Evolutionary conservation across 2,113 vertebrate species (phyloP).

Genomic region (Leptodactylus fuscus): DNA sequence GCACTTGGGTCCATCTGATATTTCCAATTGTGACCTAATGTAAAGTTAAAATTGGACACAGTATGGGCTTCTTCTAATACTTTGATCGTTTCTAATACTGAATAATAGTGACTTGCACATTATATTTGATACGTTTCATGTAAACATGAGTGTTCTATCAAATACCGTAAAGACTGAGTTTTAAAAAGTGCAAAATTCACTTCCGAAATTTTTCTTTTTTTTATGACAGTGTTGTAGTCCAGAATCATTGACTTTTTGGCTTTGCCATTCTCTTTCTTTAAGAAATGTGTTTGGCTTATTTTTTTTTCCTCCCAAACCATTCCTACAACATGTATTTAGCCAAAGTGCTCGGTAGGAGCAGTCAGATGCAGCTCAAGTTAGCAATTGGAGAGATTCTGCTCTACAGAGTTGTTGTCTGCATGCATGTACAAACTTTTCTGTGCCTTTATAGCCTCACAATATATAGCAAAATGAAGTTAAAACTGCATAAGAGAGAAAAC

Average conservation of each 20-base stretch:
- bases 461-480: slow-evolving; percentile 46
- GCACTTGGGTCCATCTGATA: neutral
- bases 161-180: neutral
- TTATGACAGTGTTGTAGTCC: slow-evolving; percentile 17
- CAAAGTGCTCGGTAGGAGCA: slow-evolving; percentile 37
- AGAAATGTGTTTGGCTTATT: slow-evolving; percentile 18
- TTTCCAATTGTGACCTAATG: neutral
- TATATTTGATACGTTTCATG: neutral
- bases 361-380: slow-evolving; percentile 27
- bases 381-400: slow-evolving; percentile 39
- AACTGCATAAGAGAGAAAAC: slow-evolving; percentile 48
- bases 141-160: neutral
- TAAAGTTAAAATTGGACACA: neutral
- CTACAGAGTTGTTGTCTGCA: slow-evolving; percentile 30
- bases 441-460: slow-evolving; percentile 45
- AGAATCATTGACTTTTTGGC: neutral
- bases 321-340: slow-evolving; percentile 21
- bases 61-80: neutral
- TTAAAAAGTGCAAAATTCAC: slow-evolving; percentile 28
- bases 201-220: neutral
- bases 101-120: slow-evolving; percentile 3
- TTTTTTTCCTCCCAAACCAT: neutral
- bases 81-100: neutral
- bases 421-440: slow-evolving; percentile 30
- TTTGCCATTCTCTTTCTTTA: slow-evolving; percentile 30